A percentile compares a stretch with the other conserved stretches of the same genome.
Conservation (phyloP, 2,113 vertebrate species). For the Mirounga angustirostris region DNA sequence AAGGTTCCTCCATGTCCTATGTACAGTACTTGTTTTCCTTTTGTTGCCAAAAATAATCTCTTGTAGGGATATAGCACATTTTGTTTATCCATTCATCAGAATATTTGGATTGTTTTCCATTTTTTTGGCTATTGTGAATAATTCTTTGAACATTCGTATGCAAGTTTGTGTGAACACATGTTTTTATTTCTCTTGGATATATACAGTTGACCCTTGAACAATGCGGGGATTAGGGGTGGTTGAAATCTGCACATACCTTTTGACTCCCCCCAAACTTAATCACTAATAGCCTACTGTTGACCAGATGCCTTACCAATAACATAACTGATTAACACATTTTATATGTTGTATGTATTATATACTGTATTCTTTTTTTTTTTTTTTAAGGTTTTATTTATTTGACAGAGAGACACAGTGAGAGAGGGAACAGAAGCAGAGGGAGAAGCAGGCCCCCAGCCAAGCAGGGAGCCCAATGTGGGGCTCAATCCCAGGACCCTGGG, state of each 20-base stretch:
- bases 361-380: not conserved
- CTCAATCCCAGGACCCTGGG: no score
- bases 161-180: not conserved
- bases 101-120: not conserved
- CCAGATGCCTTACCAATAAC: not conserved
- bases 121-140: not conserved
- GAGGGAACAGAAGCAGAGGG: no score
- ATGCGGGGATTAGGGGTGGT: not conserved
- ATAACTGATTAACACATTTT: not conserved
- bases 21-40: not conserved
- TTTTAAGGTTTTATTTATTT: no score
- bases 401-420: no score
- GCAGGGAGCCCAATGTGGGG: no score
- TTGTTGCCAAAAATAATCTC: not conserved
- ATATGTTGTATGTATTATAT: not conserved
- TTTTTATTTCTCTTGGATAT: not conserved
- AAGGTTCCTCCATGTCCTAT: not conserved
- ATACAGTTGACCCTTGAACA: not conserved
- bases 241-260: not conserved
- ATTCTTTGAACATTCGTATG: not conserved
- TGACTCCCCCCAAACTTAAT: not conserved
- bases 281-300: not conserved
- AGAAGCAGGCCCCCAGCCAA: no score
- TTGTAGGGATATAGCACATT: not conserved
- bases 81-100: not conserved